Evolutionary conservation across 1,140 invertebrate species (phyloP).

Genomic region (Bombus fervidus): DNA sequence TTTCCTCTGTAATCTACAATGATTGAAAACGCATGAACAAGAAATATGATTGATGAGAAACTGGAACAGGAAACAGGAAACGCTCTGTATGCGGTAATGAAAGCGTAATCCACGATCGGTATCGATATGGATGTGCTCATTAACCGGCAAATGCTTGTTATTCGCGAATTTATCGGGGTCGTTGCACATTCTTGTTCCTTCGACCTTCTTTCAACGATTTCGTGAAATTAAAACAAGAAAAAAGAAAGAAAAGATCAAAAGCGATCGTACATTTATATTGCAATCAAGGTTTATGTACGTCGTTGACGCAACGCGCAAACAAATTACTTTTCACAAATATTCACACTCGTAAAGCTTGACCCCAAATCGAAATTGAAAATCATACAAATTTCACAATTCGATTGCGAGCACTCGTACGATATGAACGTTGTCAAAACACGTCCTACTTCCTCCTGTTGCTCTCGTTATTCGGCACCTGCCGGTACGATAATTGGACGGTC

Average conservation of each 20-base stretch:
- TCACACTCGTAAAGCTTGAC: neutral
- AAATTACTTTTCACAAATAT: neutral
- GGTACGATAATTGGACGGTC: conserved; percentile 8
- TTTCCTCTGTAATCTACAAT: conserved; percentile 12
- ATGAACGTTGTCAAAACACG: neutral
- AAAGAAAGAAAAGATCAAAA: neutral
- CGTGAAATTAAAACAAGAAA: too few species aligned
- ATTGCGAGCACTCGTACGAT: too few species aligned
- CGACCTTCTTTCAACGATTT: neutral
- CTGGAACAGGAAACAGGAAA: neutral
- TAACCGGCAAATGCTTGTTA: neutral
- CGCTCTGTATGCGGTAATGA: neutral
- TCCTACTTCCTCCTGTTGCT: neutral
- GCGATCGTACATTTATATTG: neutral
- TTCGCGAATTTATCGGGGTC: neutral
- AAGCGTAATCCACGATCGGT: neutral
- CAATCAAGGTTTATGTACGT: too few species aligned
- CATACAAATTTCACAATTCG: neutral
- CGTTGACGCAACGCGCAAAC: neutral
- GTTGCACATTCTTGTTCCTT: neutral
- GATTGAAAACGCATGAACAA: conserved; percentile 16
- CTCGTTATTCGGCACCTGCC: conserved; percentile 30
- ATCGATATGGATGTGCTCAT: neutral
- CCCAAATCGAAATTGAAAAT: neutral
- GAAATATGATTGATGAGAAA: conserved; percentile 23